These are phyloP conservation scores for Copidosoma floridanum DNA, from an alignment of 1,140 invertebrate genomes.

Conservation along the genomic window DNA sequence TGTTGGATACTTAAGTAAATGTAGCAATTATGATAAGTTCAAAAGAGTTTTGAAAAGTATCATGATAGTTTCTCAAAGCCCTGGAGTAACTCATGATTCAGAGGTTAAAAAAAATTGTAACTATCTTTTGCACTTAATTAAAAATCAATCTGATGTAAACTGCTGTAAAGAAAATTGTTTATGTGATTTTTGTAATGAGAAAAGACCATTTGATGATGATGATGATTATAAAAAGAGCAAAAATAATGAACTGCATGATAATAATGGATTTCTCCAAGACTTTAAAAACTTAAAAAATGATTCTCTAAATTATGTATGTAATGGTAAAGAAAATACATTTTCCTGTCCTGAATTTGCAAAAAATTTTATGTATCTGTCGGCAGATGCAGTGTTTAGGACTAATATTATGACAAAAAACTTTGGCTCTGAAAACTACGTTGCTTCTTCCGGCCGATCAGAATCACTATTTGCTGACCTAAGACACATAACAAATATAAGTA, in stretches of 20 bases:
- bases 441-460: neutral
- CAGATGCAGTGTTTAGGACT: too few relatives aligned
- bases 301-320: neutral
- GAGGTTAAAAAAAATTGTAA: neutral
- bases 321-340: neutral
- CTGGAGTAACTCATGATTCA: neutral
- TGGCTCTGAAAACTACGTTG: neutral
- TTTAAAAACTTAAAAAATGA: neutral
- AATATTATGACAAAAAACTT: neutral
- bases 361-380: neutral
- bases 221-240: neutral
- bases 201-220: neutral
- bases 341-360: neutral
- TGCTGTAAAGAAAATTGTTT: neutral
- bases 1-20: neutral
- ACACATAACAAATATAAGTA: neutral
- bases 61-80: neutral
- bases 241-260: neutral
- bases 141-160: neutral
- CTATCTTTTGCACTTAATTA: neutral
- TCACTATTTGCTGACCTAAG: neutral
- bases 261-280: neutral
- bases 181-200: conserved; percentile 1
- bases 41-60: neutral
- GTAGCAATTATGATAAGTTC: neutral